A percentile compares a stretch with the other conserved stretches of the same genome.
These are phyloP conservation scores for Percina caprodes DNA, from an alignment of 2,113 vertebrate genomes.

Conservation along the genomic window DNA sequence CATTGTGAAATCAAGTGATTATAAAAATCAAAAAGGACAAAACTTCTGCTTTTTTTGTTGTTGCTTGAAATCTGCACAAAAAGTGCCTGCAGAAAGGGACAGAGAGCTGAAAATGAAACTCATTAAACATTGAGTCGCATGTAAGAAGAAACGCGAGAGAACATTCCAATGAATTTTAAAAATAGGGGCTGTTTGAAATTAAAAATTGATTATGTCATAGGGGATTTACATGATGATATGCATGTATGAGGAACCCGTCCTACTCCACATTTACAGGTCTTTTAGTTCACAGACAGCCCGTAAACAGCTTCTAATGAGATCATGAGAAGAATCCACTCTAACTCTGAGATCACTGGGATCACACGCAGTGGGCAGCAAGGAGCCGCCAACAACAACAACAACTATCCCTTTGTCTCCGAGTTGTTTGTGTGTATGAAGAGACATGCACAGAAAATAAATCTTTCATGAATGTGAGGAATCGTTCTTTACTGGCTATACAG, in stretches of 20 bases:
- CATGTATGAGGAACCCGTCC: conserved; percentile 34
- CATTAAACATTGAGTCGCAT: conserved; percentile 47
- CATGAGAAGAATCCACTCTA: conserved; percentile 48
- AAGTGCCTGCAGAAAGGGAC: conserved; percentile 49
- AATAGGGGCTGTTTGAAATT: conserved; percentile 59
- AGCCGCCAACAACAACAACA: conserved; percentile 24
- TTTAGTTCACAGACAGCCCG: conserved; percentile 23
- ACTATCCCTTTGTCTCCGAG: conserved; percentile 47
- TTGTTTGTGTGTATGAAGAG: conserved; percentile 59
- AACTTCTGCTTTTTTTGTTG: conserved; percentile 24
- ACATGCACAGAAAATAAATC: conserved; percentile 56
- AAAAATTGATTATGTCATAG: conserved; percentile 62
- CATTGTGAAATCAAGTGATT: conserved; percentile 67
- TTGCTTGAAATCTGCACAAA: conserved; percentile 37
- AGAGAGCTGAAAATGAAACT: conserved; percentile 55
- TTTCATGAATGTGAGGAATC: conserved; percentile 63
- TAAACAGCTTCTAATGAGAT: conserved; percentile 58
- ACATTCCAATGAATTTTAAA: conserved; percentile 36
- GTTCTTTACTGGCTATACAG: conserved; percentile 33
- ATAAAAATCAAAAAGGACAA: conserved; percentile 51
- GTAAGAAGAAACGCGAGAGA: conserved; percentile 11
- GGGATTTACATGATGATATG: conserved; percentile 57
- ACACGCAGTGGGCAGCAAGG: conserved; percentile 28
- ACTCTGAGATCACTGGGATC: conserved; percentile 35
- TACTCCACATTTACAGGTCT: conserved; percentile 49